Evolutionary conservation across 2,113 vertebrate genomes (phyloP), one percentile per base, ranked within the genome.

Genomic region (Pelobates fuscus): DNA sequence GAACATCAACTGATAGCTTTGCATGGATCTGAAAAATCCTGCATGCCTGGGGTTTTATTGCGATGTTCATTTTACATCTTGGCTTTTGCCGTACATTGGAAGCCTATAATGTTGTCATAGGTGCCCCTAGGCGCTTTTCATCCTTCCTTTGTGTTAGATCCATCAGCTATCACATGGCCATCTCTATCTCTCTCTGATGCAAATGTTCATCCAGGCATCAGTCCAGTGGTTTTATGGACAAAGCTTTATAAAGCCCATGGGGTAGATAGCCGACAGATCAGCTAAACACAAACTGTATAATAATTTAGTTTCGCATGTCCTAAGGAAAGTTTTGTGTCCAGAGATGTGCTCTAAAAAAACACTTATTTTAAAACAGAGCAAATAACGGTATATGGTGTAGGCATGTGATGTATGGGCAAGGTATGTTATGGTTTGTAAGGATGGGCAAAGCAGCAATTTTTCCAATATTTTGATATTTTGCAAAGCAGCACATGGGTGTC

Each of bases 21-120:
- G 29, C 52, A 32, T 74, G 29, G 71, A 77, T 77, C 65, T 68
- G 41, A 37, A 68, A 67, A 77, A 61, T 67, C 21, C 57, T 77
- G 46, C 27, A 32, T 77, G 64, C 65, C 65, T 77, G 55, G 15
- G 64, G 64, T 61, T 77, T 76, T 61, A 75, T 77, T 68, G 64
- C 37, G 32, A 49, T 68, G 57, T 61, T 67, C 63, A 32, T 54
- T 68, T 77, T 68, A 61, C 21, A 37, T 61, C 55, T 60, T 77
- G 73, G 72, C 72, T 49, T 49, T 25, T 30, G 65, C 43, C 68
- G 55, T 61, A 77, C 73, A 37, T 64, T 54, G 37, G 73, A 77
- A 76, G 23, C 26, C 27, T 30, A 77, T 67, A 54, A 61, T 41
- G 46, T 59, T 59, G 64, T 37, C 65, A 23, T 26, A 27, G 26